Base-by-base conservation (phyloP, 37 sponge, comb jelly and placozoan genomes). In the Halisarca cf. caerulea region DNA sequence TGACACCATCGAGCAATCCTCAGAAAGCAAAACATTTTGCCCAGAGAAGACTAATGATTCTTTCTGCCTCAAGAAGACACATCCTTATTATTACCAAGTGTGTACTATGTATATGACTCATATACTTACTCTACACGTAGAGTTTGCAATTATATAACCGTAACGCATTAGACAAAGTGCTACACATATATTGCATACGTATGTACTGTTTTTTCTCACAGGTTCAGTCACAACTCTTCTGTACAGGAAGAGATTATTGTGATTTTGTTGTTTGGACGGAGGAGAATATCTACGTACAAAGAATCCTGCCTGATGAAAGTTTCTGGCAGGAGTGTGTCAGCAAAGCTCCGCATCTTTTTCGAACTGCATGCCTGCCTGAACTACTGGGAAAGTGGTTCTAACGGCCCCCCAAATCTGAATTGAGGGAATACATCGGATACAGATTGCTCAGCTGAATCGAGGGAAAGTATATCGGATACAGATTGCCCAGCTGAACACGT, bases 181-280 rank as follows among this genome's bases (percentile, higher is more conserved):
- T n/a, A n/a, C n/a, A n/a, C n/a, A n/a, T n/a, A n/a, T n/a, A n/a
- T n/a, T n/a, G 21, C 27, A 25, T n/a, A 66, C 9, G 27, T 25
- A 14, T 66, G 9, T 66, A 8, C 21, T 66, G 23, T 27, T 25
- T 44, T 6, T 68, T 25, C 32, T 5, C 66, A 3, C 58, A 87
- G 87, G 87, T 88, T 35, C 90, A 90, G 71, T 24, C 68, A 15
- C 83, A 90, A 42, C 30, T 90, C 20, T 75, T 86, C 60, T 72
- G 64, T 45, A 53, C 79, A 11, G 40, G 80, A 3, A 6, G 20
- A 14, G 21, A 57, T 0, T 90, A 86, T 39, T 86, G 90, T n/a
- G 79, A 77, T n/a, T 77, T 77, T n/a, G 41, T 77, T 14, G 53
- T 77, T 23, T 77, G 79, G 79, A 77, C 79, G 32, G 32, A 77